Evolutionary conservation across 1,140 invertebrate genomes (phyloP), one percentile per base, ranked within the genome.

Genomic region (Euwallacea fornicatus): DNA sequence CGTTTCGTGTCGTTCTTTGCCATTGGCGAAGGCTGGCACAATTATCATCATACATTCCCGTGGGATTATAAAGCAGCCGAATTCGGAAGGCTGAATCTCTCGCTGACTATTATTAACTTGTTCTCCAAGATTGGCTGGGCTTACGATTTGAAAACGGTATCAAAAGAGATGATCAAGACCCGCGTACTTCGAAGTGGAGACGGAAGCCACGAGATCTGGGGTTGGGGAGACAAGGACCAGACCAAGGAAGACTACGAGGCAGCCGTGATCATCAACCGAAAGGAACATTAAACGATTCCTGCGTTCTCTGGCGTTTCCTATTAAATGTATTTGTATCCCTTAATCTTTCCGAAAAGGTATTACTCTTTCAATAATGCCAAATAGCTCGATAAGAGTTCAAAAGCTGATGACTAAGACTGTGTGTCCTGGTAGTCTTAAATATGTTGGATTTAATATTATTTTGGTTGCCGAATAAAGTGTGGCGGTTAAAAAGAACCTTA

Each of bases 31-130:
- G 95, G 95, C 2, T 97, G 93, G 89, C 95, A 98, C 80, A 98
- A 98, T 82, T 98, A 97, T 82, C 96, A 98, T 80, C 96, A 98
- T 83, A 91, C 92, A 0, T 98, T 98, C 84, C 97, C 97, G 0
- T 94, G 93, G 88, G 96, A 98, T 80, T 97, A 97, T 85, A 93
- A 94, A 79, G 90, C 93, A 2, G 86, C 92, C 6, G 93, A 95
- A 79, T 84, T 94, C 0, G 92, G 94, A 43, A 87, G 89, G 76
- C 81, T 90, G 10, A 98, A 98, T 78, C 83, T 91, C 55, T 96
- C 94, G 0, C 93, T 90, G 0, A 84, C 85, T 0, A 94, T 96
- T 79, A 95, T 98, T 73, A 93, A 97, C 76, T 87, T 93, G 73
- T 92, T 92, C 78, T 89, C 92, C 2, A 88, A 87, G 78, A 87